These are phyloP conservation scores for Antrozous pallidus DNA, from an alignment of 2,797 vertebrate species.

Conservation along the genomic window DNA sequence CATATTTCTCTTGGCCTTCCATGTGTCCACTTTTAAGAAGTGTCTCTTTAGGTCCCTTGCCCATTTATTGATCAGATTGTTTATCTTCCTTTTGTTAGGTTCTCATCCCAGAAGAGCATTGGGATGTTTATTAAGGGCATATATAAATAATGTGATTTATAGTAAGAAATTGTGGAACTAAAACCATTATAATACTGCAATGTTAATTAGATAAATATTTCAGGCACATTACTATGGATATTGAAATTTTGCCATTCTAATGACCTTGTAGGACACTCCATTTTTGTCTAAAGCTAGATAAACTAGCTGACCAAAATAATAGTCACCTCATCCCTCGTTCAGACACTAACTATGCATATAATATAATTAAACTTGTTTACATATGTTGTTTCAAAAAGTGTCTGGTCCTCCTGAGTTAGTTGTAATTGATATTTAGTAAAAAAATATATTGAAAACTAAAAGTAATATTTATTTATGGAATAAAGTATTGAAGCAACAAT, in stretches of 20 bases:
- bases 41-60: no score
- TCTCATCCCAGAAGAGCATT: background rate
- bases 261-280: background rate
- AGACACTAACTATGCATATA: background rate
- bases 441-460: background rate
- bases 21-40: no score
- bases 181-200: background rate
- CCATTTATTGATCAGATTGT: no score
- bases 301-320: background rate
- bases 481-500: background rate
- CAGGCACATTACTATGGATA: background rate
- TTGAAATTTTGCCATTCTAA: background rate
- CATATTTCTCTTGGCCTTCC: no score
- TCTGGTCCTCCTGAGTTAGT: background rate
- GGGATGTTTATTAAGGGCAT: background rate
- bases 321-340: background rate
- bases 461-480: background rate
- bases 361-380: slow-evolving; percentile 12
- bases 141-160: background rate
- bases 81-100: background rate
- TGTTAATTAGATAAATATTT: background rate
- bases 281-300: background rate
- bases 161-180: background rate
- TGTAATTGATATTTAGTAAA: background rate
- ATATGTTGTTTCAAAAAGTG: background rate